These are phyloP conservation scores for Alexandromys fortis DNA, from an alignment of 2,113 vertebrate species.

Conservation along the genomic window DNA sequence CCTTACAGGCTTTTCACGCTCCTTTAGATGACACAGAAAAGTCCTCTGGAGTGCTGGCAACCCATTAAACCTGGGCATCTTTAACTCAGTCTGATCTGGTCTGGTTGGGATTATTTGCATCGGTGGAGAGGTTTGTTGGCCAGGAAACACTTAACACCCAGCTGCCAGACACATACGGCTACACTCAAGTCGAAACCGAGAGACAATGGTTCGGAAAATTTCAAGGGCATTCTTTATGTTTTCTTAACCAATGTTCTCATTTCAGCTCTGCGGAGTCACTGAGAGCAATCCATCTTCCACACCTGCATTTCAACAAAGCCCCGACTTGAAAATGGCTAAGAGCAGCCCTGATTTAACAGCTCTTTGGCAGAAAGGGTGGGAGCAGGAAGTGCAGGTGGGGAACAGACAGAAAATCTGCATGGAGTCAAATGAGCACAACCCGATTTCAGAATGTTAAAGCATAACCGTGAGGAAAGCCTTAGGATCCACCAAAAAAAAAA, in stretches of 20 bases:
- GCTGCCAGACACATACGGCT: background rate
- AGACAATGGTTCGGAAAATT: background rate
- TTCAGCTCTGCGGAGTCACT: background rate
- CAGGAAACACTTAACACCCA: background rate
- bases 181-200: background rate
- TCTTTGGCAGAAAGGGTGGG: background rate
- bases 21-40: background rate
- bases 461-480: background rate
- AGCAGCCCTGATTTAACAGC: background rate
- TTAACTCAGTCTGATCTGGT: too few species aligned
- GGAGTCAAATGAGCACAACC: background rate
- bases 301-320: rapidly evolving
- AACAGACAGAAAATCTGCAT: background rate
- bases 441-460: background rate
- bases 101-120: too few species aligned
- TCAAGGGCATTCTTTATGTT: background rate
- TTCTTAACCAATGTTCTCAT: background rate
- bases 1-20: background rate
- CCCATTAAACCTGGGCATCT: too few species aligned
- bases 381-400: background rate
- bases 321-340: background rate
- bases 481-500: too few species aligned
- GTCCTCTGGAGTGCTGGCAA: background rate
- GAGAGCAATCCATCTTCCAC: background rate
- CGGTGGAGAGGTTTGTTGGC: too few species aligned